These are phyloP conservation scores for Ivindomyrus marchei DNA, from an alignment of 2,113 vertebrate species.

Conservation along the genomic window DNA sequence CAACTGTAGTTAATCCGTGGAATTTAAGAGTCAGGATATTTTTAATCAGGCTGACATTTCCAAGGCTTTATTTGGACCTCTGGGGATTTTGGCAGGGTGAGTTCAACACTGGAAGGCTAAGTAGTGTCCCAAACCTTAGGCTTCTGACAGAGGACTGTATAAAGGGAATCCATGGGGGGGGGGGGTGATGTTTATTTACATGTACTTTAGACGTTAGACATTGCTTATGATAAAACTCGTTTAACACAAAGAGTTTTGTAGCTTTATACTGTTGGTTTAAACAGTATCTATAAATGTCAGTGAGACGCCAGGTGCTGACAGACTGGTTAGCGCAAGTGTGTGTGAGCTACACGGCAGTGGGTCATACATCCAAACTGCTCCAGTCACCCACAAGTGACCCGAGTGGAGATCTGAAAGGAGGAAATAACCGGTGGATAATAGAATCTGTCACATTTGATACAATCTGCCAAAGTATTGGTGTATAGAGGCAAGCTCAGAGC, in stretches of 20 bases:
- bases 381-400: conserved; percentile 9
- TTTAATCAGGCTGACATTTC: neutral
- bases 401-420: neutral
- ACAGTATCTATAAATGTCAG: neutral
- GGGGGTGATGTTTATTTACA: neutral
- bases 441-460: conserved; percentile 22
- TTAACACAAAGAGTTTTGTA: neutral
- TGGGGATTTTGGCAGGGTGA: neutral
- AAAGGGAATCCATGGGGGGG: neutral
- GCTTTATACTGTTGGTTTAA: neutral
- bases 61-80: neutral
- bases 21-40: neutral
- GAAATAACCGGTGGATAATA: conserved; percentile 21
- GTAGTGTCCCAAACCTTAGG: neutral
- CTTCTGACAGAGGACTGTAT: neutral
- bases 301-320: neutral
- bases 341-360: neutral
- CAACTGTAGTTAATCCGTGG: neutral
- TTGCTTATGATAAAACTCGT: neutral
- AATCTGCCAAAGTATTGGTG: conserved; percentile 1
- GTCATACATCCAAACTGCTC: neutral
- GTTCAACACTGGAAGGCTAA: neutral
- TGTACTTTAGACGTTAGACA: neutral
- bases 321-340: neutral
- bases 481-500: neutral